Conservation (phyloP, 2,113 vertebrate species). For the Chaetodon auriga region DNA sequence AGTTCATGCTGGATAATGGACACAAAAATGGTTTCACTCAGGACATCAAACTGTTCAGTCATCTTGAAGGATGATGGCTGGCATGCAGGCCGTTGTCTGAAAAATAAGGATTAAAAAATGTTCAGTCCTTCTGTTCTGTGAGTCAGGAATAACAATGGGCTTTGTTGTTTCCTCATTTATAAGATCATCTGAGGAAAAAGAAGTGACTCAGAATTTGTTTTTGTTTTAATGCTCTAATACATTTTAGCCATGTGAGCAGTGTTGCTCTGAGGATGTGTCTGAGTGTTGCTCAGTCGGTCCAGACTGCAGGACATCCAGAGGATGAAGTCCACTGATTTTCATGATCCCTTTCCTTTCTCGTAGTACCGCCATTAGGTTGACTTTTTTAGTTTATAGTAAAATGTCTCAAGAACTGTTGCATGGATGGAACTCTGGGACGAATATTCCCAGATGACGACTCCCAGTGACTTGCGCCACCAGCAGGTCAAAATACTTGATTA, state of each 20-base stretch:
- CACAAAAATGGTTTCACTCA: conserved; percentile 55
- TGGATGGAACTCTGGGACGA: not conserved
- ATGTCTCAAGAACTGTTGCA: not conserved
- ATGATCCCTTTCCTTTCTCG: not conserved
- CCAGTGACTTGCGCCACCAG: not conserved
- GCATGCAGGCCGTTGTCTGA: conserved; percentile 1
- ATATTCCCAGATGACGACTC: too few relatives aligned
- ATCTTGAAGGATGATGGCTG: conserved; percentile 42
- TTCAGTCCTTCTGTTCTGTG: not conserved
- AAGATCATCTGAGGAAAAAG: not conserved
- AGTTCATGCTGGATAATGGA: conserved; percentile 50
- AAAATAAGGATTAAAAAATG: conserved; percentile 10
- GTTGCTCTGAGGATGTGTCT: not conserved
- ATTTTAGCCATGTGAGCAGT: not conserved
- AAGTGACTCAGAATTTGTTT: not conserved
- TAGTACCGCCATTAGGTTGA: not conserved
- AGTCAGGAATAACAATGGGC: not conserved
- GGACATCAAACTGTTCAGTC: conserved; percentile 61
- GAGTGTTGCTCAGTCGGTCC: not conserved
- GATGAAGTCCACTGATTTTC: too few relatives aligned
- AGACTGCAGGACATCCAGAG: not conserved
- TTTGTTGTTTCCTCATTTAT: not conserved
- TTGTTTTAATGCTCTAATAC: not conserved
- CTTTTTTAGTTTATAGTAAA: not conserved
- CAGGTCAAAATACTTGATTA: not conserved